phyloP scores from a whole-genome alignment of 1,140 invertebrate genomes.

The Oryzaephilus surinamensis region DNA sequence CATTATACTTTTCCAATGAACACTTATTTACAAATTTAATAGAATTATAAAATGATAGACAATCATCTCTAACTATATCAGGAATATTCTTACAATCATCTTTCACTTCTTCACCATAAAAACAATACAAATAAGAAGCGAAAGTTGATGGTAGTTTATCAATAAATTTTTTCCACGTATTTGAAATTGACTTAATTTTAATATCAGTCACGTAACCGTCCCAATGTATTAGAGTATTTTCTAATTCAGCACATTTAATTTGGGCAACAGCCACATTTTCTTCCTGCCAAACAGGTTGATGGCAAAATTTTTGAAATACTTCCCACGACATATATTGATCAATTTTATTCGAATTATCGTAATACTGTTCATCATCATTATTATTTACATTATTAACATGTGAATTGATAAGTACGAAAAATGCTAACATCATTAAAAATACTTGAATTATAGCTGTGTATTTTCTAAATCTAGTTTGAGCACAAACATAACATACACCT shows the following conservation, averaged over 20 bases:
- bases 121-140: constrained; percentile 49
- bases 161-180: constrained; percentile 47
- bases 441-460: constrained; percentile 51
- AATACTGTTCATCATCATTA: constrained; percentile 5
- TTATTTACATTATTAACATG: constrained; percentile 6
- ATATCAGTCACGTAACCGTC: constrained; percentile 60
- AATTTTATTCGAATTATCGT: constrained; percentile 7
- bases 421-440: constrained; percentile 28
- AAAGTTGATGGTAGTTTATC: constrained; percentile 49
- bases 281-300: constrained; percentile 55
- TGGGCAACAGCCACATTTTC: constrained; percentile 54
- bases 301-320: constrained; percentile 59
- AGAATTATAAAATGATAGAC: constrained; percentile 42
- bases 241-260: constrained; percentile 54
- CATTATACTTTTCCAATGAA: constrained; percentile 57
- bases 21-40: constrained; percentile 46
- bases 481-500: constrained; percentile 51
- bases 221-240: constrained; percentile 56
- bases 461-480: constrained; percentile 40
- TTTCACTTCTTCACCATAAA: constrained; percentile 52
- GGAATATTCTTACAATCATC: constrained; percentile 41
- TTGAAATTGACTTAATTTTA: constrained; percentile 48
- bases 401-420: constrained; percentile 20
- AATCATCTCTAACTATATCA: constrained; percentile 39
- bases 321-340: constrained; percentile 44